Evolutionary conservation across 2,113 vertebrate genomes (phyloP), one percentile per base, ranked within the genome.

Genomic region (Rhagologus leucostigma): DNA sequence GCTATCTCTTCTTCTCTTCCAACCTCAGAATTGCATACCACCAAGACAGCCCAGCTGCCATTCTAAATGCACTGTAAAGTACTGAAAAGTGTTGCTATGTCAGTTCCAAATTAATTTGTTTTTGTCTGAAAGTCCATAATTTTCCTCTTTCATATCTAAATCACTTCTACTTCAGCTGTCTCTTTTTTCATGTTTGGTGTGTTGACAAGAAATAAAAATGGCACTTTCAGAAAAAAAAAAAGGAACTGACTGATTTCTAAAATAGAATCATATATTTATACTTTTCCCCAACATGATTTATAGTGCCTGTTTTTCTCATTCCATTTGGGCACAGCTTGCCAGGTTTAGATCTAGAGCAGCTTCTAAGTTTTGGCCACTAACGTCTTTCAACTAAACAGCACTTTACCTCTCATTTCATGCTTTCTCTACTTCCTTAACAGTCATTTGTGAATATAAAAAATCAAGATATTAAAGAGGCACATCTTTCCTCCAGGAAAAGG

Each of bases 181-280:
- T 89, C 69, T 84, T 80, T 90, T 74, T 87, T 86, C 75, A 78
- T 0, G 1, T 90, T 70, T 76, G 55, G 42, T 88, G 52, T 47
- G 42, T 47, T 84, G 85, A 74, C 63, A 93, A 86, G 85, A 76
- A 92, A 88, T 95, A 80, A 93, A 94, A 95, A 88, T 64, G 75
- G 9, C 52, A 74, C 27, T 92, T 88, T 46, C 14, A 53, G 62
- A 74, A 73, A 37, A 52, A 57, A 65, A 83, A 44, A 62, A 63
- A 39, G 10, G 35, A 49, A 88, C 71, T 63, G 53, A 90, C 71
- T 93, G 47, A 88, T 92, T 91, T 86, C 50, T 88, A 20, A 86
- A 83, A 55, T 13, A 70, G 87, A 82, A 92, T 33, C 0, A 24
- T 92, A 27, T 67, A 86, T 94, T 93, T 85, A 55, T 86, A 52